phyloP scores from a whole-genome alignment of 1,140 invertebrate species.

The Tenebrio molitor region DNA sequence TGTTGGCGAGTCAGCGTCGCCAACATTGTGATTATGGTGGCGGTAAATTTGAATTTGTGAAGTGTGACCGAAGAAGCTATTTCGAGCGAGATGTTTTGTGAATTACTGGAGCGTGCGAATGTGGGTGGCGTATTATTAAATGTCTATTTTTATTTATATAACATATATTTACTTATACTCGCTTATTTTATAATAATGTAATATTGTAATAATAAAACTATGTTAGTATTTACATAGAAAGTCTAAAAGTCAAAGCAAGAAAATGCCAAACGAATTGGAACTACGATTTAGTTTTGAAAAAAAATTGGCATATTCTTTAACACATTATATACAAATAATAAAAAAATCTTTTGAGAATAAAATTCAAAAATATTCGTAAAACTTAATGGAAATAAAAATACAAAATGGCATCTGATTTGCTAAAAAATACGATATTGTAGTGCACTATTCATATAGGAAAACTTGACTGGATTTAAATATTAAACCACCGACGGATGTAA shows the following conservation, averaged over 20 bases:
- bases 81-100: too few species aligned
- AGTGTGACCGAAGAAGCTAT: too few species aligned
- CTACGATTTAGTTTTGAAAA: constrained; percentile 44
- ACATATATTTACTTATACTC: constrained; percentile 60
- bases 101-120: too few species aligned
- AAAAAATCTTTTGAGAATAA: constrained; percentile 46
- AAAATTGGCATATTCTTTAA: constrained; percentile 47
- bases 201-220: constrained; percentile 53
- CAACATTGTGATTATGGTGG: too few species aligned
- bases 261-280: constrained; percentile 50
- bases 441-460: constrained; percentile 37
- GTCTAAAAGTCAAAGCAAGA: constrained; percentile 51
- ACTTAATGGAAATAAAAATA: constrained; percentile 50
- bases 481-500: constrained; percentile 32
- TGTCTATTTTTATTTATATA: constrained; percentile 47
- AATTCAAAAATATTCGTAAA: constrained; percentile 42
- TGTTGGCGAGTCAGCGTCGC: too few species aligned
- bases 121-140: too few species aligned
- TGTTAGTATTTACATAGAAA: constrained; percentile 62
- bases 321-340: constrained; percentile 39
- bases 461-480: constrained; percentile 49
- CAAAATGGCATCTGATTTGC: constrained; percentile 46
- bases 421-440: constrained; percentile 41
- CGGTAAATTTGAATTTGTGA: constrained; percentile 1
- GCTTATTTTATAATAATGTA: constrained; percentile 47